These are phyloP conservation scores for Brachypalpus laphriformis DNA, from an alignment of 2,888 invertebrate species.

Conservation along the genomic window DNA sequence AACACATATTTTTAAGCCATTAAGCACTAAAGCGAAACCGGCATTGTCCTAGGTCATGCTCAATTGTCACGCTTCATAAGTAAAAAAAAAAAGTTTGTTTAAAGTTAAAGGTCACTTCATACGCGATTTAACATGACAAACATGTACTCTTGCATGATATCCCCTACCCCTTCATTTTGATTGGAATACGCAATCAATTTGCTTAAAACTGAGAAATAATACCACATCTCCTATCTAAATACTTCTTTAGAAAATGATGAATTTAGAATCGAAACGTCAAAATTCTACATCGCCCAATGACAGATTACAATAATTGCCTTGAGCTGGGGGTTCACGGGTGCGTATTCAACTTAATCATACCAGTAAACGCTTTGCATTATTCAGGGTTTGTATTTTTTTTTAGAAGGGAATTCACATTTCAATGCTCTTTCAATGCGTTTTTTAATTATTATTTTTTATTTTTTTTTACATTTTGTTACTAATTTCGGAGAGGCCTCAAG, in stretches of 20 bases:
- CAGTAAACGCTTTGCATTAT: slow-evolving; percentile 8
- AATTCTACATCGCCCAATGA: slow-evolving; percentile 14
- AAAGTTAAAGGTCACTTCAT: slow-evolving; percentile 13
- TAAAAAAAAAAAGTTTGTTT: not conserved
- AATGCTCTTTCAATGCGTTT: slow-evolving; percentile 1
- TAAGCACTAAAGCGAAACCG: not conserved
- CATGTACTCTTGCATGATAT: slow-evolving; percentile 2
- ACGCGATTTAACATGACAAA: not conserved
- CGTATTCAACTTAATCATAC: slow-evolving; percentile 9
- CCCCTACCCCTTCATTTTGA: not conserved
- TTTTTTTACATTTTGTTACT: not conserved
- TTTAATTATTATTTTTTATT: not conserved
- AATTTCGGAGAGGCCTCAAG: not conserved
- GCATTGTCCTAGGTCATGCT: slow-evolving; percentile 27
- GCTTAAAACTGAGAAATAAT: not conserved
- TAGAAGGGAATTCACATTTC: slow-evolving; percentile 27
- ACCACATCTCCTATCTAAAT: not conserved
- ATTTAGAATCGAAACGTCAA: slow-evolving; percentile 20
- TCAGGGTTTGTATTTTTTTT: not conserved
- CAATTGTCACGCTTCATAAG: slow-evolving; percentile 31
- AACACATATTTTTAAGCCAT: not conserved
- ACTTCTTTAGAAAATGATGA: slow-evolving; percentile 3
- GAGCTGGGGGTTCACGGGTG: not conserved
- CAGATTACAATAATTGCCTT: slow-evolving; percentile 34
- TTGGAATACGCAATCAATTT: slow-evolving; percentile 10